phyloP scores from a whole-genome alignment of 2,113 vertebrate genomes.

The Microtus montanus region DNA sequence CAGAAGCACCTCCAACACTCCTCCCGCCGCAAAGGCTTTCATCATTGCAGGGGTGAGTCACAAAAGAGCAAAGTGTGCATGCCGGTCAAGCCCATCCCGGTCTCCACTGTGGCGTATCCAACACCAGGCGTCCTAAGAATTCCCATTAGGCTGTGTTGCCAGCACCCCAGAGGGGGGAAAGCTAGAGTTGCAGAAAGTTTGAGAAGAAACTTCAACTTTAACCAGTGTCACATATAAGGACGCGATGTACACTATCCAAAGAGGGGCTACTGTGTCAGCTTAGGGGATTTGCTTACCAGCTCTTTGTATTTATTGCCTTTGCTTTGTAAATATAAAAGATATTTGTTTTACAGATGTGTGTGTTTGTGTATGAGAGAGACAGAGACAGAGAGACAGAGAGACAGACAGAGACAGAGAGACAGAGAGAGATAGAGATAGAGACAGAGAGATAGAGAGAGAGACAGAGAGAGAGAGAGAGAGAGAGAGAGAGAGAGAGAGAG shows the following conservation, averaged over 20 bases:
- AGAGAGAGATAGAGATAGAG: no score
- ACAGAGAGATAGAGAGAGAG: no score
- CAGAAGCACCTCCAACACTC: constrained; percentile 1
- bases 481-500: no score
- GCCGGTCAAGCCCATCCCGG: constrained; percentile 6
- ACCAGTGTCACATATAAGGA: not conserved
- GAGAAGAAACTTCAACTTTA: constrained; percentile 7
- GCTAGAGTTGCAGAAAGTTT: not conserved
- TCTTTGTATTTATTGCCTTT: not conserved
- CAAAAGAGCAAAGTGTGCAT: not conserved
- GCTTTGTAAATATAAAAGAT: not conserved
- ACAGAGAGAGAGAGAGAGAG: no score
- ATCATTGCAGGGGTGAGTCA: constrained; percentile 33
- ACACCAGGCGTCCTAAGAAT: not conserved
- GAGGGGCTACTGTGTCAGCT: not conserved
- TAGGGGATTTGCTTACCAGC: not conserved
- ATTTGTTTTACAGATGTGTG: not conserved
- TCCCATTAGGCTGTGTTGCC: not conserved
- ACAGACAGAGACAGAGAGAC: no score
- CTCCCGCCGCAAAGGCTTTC: constrained; percentile 15
- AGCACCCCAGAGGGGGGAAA: not conserved
- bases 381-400: no score
- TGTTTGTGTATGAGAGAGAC: not conserved
- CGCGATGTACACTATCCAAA: not conserved
- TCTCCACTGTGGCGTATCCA: constrained; percentile 13